Base-by-base conservation (phyloP, 2,113 vertebrate genomes). In the Mionectes macconnelli region DNA sequence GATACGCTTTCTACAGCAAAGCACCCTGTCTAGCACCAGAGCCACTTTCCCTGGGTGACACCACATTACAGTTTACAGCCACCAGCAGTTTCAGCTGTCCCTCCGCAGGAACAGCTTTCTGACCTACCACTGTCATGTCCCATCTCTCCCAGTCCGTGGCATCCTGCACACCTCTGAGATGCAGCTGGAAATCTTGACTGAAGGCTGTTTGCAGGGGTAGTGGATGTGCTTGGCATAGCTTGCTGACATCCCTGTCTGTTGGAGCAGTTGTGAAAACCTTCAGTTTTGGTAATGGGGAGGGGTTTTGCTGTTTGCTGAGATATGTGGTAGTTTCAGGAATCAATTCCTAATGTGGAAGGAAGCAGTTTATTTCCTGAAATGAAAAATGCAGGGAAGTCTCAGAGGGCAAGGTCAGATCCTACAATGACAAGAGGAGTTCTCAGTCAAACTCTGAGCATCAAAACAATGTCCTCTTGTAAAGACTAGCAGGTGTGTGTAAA, bases 31-130 rank as follows among this genome's bases (percentile, higher is more conserved):
- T 63, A 5, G 55, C 92, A 47, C 55, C 59, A 8, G 20, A 7
- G 55, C 0, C 0, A 9, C 67, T 83, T 53, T 64, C 31, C 53
- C 31, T 12, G 4, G 21, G 8, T 25, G 31, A 33, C 75, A 49
- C 40, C 59, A 8, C 19, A 0, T 28, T 14, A 11, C 0, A 1
- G 45, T 23, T 10, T 31, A 3, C 45, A 15, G 39, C 5, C 64
- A 31, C 47, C 81, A 64, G 68, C 2, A 2, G n/a, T 79, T 67
- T 28, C 39, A 22, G 37, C 90, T 60, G 47, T 3, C n/a, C 44
- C 59, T 80, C 30, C 35, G 0, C 1, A 16, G 53, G 75, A 19
- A 40, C 59, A 19, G 21, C 8, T 37, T 69, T 42, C 69, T 68
- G 80, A 74, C 47, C 69, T 28, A 3, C 24, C 1, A 0, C 24